Evolutionary conservation across 1,140 invertebrate genomes (phyloP), one percentile per base, ranked within the genome.

Genomic region (Solenopsis invicta): DNA sequence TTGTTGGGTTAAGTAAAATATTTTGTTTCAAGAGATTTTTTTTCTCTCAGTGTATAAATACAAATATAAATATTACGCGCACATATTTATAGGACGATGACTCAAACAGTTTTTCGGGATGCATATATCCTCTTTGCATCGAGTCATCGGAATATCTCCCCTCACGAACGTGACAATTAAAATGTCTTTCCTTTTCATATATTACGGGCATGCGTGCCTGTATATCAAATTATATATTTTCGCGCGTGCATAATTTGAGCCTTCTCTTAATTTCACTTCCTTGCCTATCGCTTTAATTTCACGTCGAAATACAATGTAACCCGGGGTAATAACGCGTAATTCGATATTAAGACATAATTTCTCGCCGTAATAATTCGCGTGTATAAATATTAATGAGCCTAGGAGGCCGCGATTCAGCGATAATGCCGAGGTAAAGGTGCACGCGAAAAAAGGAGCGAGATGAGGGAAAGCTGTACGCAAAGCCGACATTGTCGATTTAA

Each of bases 381-480:
- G 45, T 75, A 75, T 84, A 84, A 84, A 84, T 75, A 75, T 84
- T 74, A 74, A 75, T 84, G 69, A 74, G 80, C 18, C n/a, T 84
- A 50, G 80, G 13, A 37, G 54, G 54, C 69, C 80, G 67, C 67
- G 78, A 82, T 82, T 72, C 78, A 29, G 24, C 67, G 80, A 84
- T 84, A 84, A 74, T 37, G 45, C 54, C 80, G 80, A 45, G 24
- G 67, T 61, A 45, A 82, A 74, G 80, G 52, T 74, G 41, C 24
- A 61, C 52, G 78, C 67, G 78, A 56, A 59, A 48, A 69, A 74
- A 59, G 41, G 52, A 59, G 41, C 37, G 41, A 82, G 67, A 82
- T 59, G 78, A 82, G 66, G 67, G 66, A 82, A 82, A 82, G 66
- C 66, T 29, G 48, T 24, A 48, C 37, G 67, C 37, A 48, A 59